Evolutionary conservation across 2,888 invertebrate genomes (phyloP).

Genomic region (Amiota minor): DNA sequence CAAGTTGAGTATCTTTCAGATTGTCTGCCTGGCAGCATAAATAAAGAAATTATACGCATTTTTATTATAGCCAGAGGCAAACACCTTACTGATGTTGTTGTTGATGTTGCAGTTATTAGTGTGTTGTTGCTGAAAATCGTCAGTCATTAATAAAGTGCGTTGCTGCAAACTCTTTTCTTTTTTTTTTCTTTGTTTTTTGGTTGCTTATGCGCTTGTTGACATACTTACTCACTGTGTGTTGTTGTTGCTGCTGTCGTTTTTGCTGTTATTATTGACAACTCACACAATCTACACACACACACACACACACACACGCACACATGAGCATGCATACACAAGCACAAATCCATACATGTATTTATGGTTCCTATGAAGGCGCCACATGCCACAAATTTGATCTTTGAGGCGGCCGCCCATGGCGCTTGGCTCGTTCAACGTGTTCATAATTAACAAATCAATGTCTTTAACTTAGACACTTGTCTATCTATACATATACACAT

Average conservation of each 20-base stretch:
- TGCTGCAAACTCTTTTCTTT: background rate
- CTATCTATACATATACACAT: background rate
- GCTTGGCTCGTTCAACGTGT: constrained; percentile 24
- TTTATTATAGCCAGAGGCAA: too few relatives aligned
- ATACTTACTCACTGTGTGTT: too few relatives aligned
- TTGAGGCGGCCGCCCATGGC: constrained; percentile 23
- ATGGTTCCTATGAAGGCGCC: too few relatives aligned
- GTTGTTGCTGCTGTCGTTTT: background rate
- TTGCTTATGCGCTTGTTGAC: background rate
- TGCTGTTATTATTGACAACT: background rate
- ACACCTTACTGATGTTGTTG: background rate
- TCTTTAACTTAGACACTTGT: too few relatives aligned
- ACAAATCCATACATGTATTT: too few relatives aligned
- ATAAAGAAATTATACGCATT: too few relatives aligned
- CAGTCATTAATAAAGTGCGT: constrained; percentile 1
- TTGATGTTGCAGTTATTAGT: background rate
- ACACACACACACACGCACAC: too few relatives aligned
- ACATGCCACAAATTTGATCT: background rate
- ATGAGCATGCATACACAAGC: too few relatives aligned
- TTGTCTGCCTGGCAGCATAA: too few relatives aligned
- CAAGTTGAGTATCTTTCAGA: too few relatives aligned
- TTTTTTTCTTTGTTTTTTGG: background rate
- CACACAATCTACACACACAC: too few relatives aligned
- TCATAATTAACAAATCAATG: constrained; percentile 24
- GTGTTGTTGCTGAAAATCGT: background rate